A percentile compares a stretch with the other conserved stretches of the same genome.
phyloP scores from a whole-genome alignment of 2,888 invertebrate genomes.

The Allygus modestus region DNA sequence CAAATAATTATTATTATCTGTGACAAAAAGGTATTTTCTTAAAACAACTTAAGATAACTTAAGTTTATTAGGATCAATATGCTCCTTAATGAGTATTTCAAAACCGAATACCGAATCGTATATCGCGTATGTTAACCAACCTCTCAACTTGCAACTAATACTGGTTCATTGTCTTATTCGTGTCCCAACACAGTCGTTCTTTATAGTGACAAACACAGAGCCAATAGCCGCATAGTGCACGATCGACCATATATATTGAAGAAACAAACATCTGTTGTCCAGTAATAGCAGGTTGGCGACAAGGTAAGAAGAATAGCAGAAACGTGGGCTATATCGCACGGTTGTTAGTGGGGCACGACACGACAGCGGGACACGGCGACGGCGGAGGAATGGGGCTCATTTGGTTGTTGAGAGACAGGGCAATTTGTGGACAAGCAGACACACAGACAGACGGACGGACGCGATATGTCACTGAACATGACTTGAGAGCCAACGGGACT shows the following conservation, averaged over 20 bases:
- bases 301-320: slow-evolving; percentile 12
- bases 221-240: background rate
- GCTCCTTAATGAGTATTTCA: too few species aligned
- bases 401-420: slow-evolving; percentile 25
- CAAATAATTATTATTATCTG: too few species aligned
- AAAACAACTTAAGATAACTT: too few species aligned
- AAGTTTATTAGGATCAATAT: too few species aligned
- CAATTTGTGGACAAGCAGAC: slow-evolving; percentile 18
- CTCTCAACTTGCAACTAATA: too few species aligned
- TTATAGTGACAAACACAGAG: background rate
- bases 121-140: too few species aligned
- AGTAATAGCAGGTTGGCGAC: slow-evolving; percentile 37
- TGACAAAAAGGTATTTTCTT: too few species aligned
- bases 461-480: background rate
- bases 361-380: background rate
- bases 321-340: background rate
- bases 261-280: background rate
- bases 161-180: too few species aligned
- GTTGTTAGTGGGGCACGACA: slow-evolving; percentile 34
- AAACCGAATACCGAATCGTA: too few species aligned
- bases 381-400: slow-evolving; percentile 3
- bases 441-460: background rate
- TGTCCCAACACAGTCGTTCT: too few species aligned
- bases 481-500: slow-evolving; percentile 1
- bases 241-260: background rate